Base-by-base conservation (phyloP, 2,113 vertebrate species). In the Telmatochromis brichardi region DNA sequence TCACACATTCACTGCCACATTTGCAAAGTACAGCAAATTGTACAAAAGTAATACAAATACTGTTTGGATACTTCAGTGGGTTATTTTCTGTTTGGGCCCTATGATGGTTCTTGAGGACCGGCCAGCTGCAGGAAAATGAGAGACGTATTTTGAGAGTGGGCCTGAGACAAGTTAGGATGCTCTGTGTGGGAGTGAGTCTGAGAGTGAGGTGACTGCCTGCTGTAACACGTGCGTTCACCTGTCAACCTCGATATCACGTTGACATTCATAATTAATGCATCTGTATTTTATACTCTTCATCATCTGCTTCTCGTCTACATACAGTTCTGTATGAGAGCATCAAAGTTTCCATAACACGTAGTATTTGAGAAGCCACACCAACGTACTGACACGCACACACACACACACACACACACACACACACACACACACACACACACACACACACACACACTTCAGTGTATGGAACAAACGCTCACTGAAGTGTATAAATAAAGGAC, bases 41-140 rank as follows among this genome's bases (percentile, higher is more conserved):
- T 26, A 60, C n/a, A 47, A 26, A 28, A 26, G 15, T 47, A 76
- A 28, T 28, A 31, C 42, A 31, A 0, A 0, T 50, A 12, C 21
- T 50, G 15, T 19, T 50, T 76, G 71, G 71, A 47, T 76, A 28
- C 9, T 7, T 17, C 14, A 1, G 0, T 47, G 42, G 71, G 8
- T 76, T 31, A 0, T 76, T 76, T 76, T 76, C 9, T 76, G 42
- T 76, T 47, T 28, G 14, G 71, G 23, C 71, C 17, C 21, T 7
- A 28, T 17, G 40, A 28, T 47, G 40, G 14, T 17, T 45, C 5
- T 28, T 0, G 2, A 7, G 37, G 65, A 71, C 37, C 3, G 0
- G 2, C 68, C 14, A 26, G 68, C 68, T 76, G 23, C 71, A 11
- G 42, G 23, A 76, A 47, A 28, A 47, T 76, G 14, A 76, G 40